A percentile compares a stretch with the other conserved stretches of the same genome.
These are phyloP conservation scores for Nemotelus nigrinus DNA, from an alignment of 2,888 invertebrate genomes.

Conservation along the genomic window DNA sequence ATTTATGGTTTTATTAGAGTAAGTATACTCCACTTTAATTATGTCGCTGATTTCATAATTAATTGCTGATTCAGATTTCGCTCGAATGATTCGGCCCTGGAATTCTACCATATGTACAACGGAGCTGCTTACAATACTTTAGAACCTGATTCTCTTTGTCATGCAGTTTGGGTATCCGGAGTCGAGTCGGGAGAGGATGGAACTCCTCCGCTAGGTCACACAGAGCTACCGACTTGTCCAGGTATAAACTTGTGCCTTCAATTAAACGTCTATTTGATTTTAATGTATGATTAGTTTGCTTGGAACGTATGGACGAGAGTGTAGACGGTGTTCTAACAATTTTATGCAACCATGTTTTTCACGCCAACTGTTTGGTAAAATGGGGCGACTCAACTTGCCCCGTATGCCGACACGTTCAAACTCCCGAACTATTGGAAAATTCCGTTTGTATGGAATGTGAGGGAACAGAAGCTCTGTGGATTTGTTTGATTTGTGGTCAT, in stretches of 20 bases:
- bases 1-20: constrained; percentile 96
- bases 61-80: constrained; percentile 69
- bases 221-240: constrained; percentile 96
- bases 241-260: constrained; percentile 65
- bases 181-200: constrained; percentile 88
- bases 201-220: constrained; percentile 78
- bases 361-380: constrained; percentile 92
- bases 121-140: constrained; percentile 92
- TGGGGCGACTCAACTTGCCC: constrained; percentile 99
- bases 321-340: constrained; percentile 97
- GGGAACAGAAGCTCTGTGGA: constrained; percentile 88
- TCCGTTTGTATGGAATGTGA: constrained; percentile 71
- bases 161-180: constrained; percentile 93
- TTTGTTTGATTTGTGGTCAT: constrained; percentile 98
- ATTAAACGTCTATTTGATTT: constrained; percentile 16
- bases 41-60: constrained; percentile 52
- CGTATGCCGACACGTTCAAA: constrained; percentile 84
- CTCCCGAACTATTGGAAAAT: constrained; percentile 69
- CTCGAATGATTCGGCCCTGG: constrained; percentile 81
- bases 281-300: constrained; percentile 56
- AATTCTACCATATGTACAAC: constrained; percentile 93
- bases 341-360: constrained; percentile 98
- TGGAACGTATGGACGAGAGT: constrained; percentile 97
- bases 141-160: constrained; percentile 91
- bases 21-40: constrained; percentile 57